Base-by-base conservation (phyloP, 2,113 vertebrate genomes). In the Mystacornis crossleyi region DNA sequence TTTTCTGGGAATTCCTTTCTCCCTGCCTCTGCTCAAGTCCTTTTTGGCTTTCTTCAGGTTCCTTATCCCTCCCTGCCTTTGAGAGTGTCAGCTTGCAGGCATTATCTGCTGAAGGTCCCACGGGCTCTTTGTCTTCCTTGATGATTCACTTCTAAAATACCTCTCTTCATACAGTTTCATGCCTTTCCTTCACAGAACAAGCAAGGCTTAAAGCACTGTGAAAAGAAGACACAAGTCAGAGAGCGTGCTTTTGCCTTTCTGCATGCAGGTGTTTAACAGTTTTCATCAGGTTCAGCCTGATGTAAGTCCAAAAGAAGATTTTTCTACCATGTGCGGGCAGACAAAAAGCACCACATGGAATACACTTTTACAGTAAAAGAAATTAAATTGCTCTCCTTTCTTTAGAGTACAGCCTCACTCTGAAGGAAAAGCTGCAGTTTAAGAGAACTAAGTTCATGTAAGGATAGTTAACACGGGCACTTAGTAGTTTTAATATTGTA, bases 1-100 rank as follows among this genome's bases (percentile, higher is more conserved):
- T 89, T 78, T 96, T 81, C 80, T 91, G 57, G 80, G 67, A 95
- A 96, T 91, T 96, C 72, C 64, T 16, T 81, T 81, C 75, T 70
- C 75, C 16, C 14, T 89, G 86, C 26, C 54, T 86, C 48, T 4
- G 1, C 58, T 83, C 29, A 17, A 80, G 18, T 80, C 38, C 2
- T 2, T 73, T 86, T 54, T 51, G 18, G 26, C 47, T 92, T 86
- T 78, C 64, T 90, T 78, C 33, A 10, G 16, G 73, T 83, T 93
- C 51, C 69, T 70, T 86, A 31, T 86, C 36, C 24, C 28, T 86
- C 36, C 21, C 28, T 91, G 54, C 42, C 34, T 92, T 77, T 66
- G 51, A 69, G 51, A 85, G 55, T 45, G 40, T 79, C 55, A 71
- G 33, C 36, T 90, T 87, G 48, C 51, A 85, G 48, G 31, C 25